Conservation (phyloP, 2,113 vertebrate species). For the Caranx ignobilis region DNA sequence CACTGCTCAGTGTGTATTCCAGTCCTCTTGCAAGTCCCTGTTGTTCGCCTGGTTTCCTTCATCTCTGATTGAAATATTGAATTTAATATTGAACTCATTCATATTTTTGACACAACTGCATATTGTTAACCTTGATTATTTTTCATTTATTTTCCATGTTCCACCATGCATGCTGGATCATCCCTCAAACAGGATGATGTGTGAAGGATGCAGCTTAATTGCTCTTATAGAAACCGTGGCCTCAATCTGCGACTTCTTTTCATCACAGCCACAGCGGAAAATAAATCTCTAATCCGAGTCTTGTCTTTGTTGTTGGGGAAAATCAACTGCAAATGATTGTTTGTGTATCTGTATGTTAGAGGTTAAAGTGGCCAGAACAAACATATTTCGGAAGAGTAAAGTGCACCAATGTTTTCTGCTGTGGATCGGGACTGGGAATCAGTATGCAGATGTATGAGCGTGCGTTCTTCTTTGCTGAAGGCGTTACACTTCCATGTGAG, state of each 20-base stretch:
- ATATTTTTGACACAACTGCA: conserved; percentile 16
- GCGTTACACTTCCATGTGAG: conserved; percentile 47
- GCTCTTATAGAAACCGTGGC: conserved; percentile 48
- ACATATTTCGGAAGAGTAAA: neutral
- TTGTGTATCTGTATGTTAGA: neutral
- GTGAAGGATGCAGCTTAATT: conserved; percentile 72
- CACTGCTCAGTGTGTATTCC: neutral
- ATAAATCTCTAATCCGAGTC: conserved; percentile 53
- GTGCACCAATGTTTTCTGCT: neutral
- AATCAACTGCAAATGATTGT: neutral
- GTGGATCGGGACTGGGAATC: conserved; percentile 21
- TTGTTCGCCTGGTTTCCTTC: neutral
- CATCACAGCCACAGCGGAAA: conserved; percentile 35
- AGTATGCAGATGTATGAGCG: conserved; percentile 39
- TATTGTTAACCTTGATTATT: conserved; percentile 36
- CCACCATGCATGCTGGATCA: conserved; percentile 43
- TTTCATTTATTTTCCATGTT: conserved; percentile 57
- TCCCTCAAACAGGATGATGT: conserved; percentile 74
- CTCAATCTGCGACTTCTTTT: conserved; percentile 69
- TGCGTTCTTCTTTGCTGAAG: conserved; percentile 34
- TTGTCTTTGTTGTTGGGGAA: conserved; percentile 15
- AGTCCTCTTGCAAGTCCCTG: too few relatives aligned
- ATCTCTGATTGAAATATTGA: conserved; percentile 42
- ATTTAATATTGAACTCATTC: conserved; percentile 18
- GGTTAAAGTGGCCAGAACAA: conserved; percentile 9